Evolutionary conservation across 2,113 vertebrate species (phyloP).

Genomic region (Tricholaema leucomelas): DNA sequence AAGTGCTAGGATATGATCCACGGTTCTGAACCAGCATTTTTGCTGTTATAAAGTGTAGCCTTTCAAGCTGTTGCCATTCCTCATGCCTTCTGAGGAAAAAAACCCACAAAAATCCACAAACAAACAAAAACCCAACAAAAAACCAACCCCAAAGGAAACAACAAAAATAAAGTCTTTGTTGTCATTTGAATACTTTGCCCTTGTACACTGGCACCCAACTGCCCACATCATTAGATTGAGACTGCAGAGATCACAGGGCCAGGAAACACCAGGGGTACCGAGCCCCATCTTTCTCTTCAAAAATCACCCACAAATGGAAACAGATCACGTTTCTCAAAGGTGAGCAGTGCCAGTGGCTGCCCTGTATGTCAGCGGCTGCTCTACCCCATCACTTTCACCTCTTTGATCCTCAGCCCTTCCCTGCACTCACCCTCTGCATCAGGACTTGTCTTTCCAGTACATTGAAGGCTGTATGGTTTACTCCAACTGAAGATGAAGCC

Average conservation of each 20-base stretch:
- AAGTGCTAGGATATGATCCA: not conserved
- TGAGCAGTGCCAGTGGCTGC: not conserved
- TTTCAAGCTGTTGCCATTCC: not conserved
- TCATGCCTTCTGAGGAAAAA: not conserved
- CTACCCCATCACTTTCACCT: not conserved
- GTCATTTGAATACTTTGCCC: not conserved
- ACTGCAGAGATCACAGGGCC: not conserved
- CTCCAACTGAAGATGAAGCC: not conserved
- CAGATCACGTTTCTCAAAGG: not conserved
- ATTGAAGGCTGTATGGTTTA: not conserved
- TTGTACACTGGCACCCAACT: not conserved
- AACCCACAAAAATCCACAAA: not conserved
- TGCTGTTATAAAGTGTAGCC: not conserved
- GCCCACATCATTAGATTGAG: not conserved
- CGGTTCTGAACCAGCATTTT: not conserved
- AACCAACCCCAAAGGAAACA: no score
- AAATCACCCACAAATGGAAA: not conserved
- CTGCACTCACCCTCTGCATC: accelerated
- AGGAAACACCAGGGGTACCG: not conserved
- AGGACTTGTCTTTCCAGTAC: not conserved
- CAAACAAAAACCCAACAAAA: no score
- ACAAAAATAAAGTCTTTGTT: not conserved
- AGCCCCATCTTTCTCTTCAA: not conserved
- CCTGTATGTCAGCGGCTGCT: accelerated
- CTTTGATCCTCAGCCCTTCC: not conserved